phyloP scores from a whole-genome alignment of 1,140 invertebrate species.

The Calephelis nemesis region DNA sequence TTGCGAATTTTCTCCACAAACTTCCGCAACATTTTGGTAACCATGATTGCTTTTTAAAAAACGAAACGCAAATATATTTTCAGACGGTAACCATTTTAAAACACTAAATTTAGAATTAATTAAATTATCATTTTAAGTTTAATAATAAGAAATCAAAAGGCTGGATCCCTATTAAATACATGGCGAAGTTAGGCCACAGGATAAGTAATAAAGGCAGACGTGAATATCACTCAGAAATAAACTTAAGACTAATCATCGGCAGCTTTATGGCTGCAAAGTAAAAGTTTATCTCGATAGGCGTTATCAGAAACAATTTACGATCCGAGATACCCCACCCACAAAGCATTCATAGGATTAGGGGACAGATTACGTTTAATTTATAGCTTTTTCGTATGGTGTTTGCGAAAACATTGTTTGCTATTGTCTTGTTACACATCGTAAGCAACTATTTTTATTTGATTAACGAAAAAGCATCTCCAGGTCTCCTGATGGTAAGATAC shows the following conservation, averaged over 20 bases:
- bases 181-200: not conserved
- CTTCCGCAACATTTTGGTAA: slow-evolving; percentile 46
- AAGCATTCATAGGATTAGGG: slow-evolving; percentile 14
- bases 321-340: slow-evolving; percentile 11
- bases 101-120: no score
- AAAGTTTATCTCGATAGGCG: slow-evolving; percentile 18
- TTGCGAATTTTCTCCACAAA: slow-evolving; percentile 52
- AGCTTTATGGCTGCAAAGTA: not conserved
- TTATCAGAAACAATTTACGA: slow-evolving; percentile 7
- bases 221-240: not conserved
- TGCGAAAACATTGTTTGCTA: not conserved
- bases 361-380: slow-evolving; percentile 22
- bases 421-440: not conserved
- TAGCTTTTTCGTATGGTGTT: not conserved
- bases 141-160: not conserved
- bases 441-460: no score
- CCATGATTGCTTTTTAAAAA: slow-evolving; percentile 22
- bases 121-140: not conserved
- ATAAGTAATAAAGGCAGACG: not conserved
- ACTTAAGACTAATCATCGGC: not conserved
- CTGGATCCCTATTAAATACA: slow-evolving; percentile 2
- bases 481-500: no score
- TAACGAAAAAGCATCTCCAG: no score
- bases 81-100: not conserved
- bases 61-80: not conserved